These are phyloP conservation scores for Acanthosepion pharaonis DNA, from an alignment of 2,888 invertebrate genomes.

Conservation along the genomic window DNA sequence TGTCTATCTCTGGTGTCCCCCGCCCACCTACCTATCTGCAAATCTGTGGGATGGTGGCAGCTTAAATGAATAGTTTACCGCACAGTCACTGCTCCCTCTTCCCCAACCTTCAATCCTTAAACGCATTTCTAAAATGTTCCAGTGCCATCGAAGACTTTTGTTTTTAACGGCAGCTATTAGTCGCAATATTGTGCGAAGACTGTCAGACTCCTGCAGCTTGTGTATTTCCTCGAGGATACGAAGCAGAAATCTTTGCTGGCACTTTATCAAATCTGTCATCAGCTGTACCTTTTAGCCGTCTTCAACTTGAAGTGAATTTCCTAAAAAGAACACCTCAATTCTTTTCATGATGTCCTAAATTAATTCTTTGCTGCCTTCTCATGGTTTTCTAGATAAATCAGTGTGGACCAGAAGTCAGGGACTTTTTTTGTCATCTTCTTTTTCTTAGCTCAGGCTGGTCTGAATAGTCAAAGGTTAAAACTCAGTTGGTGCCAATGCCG, in stretches of 20 bases:
- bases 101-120: background rate
- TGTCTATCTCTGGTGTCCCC: background rate
- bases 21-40: background rate
- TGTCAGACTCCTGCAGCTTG: slow-evolving; percentile 43
- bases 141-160: background rate
- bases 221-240: slow-evolving; percentile 41
- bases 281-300: slow-evolving; percentile 37
- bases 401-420: background rate
- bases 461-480: background rate
- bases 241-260: slow-evolving; percentile 40
- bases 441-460: background rate
- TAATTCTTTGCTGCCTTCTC: slow-evolving; percentile 33
- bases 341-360: slow-evolving; percentile 35
- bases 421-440: background rate
- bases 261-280: slow-evolving; percentile 43
- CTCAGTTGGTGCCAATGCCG: background rate
- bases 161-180: slow-evolving; percentile 37
- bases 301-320: slow-evolving; percentile 43
- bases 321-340: slow-evolving; percentile 37
- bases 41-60: background rate
- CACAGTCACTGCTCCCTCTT: background rate
- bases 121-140: background rate
- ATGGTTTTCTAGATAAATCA: background rate
- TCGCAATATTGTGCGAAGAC: slow-evolving; percentile 34
- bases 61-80: background rate